Conservation (phyloP, 2,797 vertebrate genomes). For the Hirundo rustica region DNA sequence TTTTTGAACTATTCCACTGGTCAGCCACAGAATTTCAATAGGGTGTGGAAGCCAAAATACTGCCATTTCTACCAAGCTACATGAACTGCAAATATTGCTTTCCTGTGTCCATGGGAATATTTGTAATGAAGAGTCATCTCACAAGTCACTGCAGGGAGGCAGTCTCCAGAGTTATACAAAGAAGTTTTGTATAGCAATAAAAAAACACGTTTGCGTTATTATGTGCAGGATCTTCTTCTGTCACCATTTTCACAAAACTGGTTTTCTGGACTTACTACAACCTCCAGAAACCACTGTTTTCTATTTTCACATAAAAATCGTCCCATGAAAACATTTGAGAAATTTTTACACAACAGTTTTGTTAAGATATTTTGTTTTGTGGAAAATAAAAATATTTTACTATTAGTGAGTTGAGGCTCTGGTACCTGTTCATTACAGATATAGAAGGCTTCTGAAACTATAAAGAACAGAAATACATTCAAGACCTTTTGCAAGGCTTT, state of each 20-base stretch:
- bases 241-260: constrained; percentile 21
- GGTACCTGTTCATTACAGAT: background rate
- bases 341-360: background rate
- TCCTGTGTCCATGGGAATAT: constrained; percentile 46
- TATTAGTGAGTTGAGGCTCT: background rate
- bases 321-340: background rate
- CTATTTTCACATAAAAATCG: background rate
- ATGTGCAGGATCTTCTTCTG: constrained; percentile 17
- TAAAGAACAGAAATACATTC: background rate
- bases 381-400: background rate
- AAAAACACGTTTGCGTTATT: background rate
- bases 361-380: background rate
- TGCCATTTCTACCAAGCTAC: constrained; percentile 35
- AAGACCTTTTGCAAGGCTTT: background rate
- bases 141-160: constrained; percentile 25
- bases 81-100: constrained; percentile 30
- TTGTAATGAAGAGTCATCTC: constrained; percentile 47
- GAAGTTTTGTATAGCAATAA: background rate
- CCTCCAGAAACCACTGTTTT: constrained; percentile 2
- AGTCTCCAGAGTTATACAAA: background rate
- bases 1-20: constrained; percentile 25
- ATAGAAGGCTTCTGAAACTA: background rate
- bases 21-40: constrained; percentile 53
- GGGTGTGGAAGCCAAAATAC: background rate
- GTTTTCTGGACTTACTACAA: constrained; percentile 1